phyloP scores from a whole-genome alignment of 2,113 vertebrate genomes.

The Hippocampus abdominalis region DNA sequence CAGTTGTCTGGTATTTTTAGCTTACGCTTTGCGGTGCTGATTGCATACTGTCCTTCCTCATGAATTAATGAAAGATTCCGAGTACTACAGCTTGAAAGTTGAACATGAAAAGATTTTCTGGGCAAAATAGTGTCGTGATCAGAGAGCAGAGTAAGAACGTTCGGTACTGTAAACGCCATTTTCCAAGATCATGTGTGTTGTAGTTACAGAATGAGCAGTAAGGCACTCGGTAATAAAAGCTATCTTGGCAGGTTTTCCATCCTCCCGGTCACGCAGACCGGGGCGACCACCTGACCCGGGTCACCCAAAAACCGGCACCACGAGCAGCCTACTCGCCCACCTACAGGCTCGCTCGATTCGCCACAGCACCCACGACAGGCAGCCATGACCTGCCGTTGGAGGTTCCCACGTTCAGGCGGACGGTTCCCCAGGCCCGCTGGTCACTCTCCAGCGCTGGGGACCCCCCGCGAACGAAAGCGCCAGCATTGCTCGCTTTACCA shows the following conservation, averaged over 20 bases:
- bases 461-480: too few relatives aligned
- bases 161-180: background rate
- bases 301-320: background rate
- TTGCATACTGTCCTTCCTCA: background rate
- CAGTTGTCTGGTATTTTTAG: conserved; percentile 1
- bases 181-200: conserved; percentile 4
- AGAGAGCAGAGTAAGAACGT: background rate
- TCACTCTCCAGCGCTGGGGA: too few relatives aligned
- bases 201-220: background rate
- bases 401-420: too few relatives aligned
- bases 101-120: background rate
- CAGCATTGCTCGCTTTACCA: too few relatives aligned
- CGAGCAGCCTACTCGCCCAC: too few relatives aligned
- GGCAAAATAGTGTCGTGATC: background rate
- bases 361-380: too few relatives aligned
- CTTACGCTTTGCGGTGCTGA: background rate
- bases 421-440: too few relatives aligned
- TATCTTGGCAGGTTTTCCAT: conserved; percentile 43
- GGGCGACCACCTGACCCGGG: background rate
- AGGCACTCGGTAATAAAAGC: conserved; percentile 14
- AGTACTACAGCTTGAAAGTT: background rate
- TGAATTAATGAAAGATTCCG: background rate
- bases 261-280: conserved; percentile 30
- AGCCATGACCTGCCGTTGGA: too few relatives aligned
- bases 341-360: too few relatives aligned